Evolutionary conservation across 2,888 invertebrate genomes (phyloP).

Genomic region (Acronicta leporina): DNA sequence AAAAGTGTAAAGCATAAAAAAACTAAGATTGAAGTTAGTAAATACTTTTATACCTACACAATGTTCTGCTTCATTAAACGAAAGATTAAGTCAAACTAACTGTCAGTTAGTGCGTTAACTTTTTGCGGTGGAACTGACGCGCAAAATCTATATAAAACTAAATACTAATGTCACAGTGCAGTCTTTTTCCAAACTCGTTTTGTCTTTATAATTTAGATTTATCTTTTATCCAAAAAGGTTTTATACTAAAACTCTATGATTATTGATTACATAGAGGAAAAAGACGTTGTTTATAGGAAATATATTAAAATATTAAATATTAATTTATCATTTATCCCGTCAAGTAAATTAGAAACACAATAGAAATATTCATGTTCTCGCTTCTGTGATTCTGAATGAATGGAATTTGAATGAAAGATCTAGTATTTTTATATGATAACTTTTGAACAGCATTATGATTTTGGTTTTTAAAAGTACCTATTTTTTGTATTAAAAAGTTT

Average conservation of each 20-base stretch:
- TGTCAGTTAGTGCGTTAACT: constrained; percentile 51
- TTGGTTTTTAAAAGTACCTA: too few species aligned
- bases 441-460: too few species aligned
- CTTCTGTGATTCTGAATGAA: too few species aligned
- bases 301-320: too few species aligned
- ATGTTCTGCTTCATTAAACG: constrained; percentile 12
- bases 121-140: constrained; percentile 34
- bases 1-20: constrained; percentile 22
- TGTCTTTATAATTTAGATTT: constrained; percentile 68
- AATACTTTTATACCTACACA: constrained; percentile 15
- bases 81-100: constrained; percentile 47
- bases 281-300: constrained; percentile 44
- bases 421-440: too few species aligned
- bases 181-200: constrained; percentile 77
- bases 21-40: constrained; percentile 49
- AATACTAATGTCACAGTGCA: constrained; percentile 65
- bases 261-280: constrained; percentile 58
- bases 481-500: too few species aligned
- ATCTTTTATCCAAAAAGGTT: constrained; percentile 16
- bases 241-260: background rate
- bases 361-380: too few species aligned
- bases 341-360: too few species aligned
- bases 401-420: too few species aligned
- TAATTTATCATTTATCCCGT: too few species aligned
- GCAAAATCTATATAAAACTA: constrained; percentile 22